Evolutionary conservation across 1,140 invertebrate species (phyloP).

Genomic region (Drosophila sproati): DNA sequence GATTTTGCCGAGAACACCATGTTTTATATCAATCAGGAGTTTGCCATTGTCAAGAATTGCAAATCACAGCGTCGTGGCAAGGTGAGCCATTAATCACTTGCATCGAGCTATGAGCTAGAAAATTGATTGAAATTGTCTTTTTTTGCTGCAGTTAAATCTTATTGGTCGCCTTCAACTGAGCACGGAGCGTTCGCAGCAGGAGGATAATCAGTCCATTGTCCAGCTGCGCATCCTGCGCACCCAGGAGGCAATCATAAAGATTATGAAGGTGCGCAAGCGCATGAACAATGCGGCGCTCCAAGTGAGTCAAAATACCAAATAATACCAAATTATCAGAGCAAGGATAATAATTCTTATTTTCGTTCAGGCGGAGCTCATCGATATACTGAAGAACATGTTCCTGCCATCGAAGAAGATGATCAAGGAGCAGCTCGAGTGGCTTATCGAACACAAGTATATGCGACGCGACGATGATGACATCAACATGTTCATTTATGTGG

Average conservation of each 20-base stretch:
- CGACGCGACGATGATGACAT: conserved; percentile 97
- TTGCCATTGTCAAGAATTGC: conserved; percentile 95
- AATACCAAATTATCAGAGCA: not conserved
- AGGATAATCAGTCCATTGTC: conserved; percentile 98
- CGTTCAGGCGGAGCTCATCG: conserved; percentile 94
- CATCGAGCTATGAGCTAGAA: too few species aligned
- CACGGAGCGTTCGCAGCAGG: conserved; percentile 97
- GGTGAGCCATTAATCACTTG: conserved; percentile 83
- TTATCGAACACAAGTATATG: conserved; percentile 99
- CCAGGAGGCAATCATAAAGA: conserved; percentile 99
- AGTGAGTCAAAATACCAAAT: conserved; percentile 64
- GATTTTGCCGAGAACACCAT: conserved; percentile 96
- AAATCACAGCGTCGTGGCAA: conserved; percentile 97
- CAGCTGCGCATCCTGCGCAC: conserved; percentile 96
- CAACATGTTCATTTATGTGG: conserved; percentile 99
- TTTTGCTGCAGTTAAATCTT: conserved; percentile 89
- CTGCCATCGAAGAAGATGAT: conserved; percentile 99
- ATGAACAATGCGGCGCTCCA: conserved; percentile 97
- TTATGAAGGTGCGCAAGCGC: conserved; percentile 98
- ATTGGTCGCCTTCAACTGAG: conserved; percentile 97
- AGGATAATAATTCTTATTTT: conserved; percentile 22
- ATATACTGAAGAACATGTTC: conserved; percentile 99
- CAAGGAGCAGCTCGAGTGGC: conserved; percentile 99
- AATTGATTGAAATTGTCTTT: too few species aligned
- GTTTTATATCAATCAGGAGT: conserved; percentile 99